A percentile compares a stretch with the other conserved stretches of the same genome.
Evolutionary conservation across 2,888 invertebrate species (phyloP).

Genomic region (Busseola fusca): DNA sequence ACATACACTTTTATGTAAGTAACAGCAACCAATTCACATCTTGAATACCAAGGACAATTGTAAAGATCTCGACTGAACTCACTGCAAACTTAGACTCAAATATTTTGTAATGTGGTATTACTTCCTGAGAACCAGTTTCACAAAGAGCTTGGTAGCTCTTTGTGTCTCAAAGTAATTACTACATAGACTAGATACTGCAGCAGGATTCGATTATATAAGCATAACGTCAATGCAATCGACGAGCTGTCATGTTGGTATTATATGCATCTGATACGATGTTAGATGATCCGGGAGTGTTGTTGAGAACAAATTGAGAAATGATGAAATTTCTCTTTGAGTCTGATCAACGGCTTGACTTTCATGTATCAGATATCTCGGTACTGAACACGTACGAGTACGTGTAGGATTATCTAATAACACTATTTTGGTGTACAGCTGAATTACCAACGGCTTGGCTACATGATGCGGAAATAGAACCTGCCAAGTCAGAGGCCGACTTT

Average conservation of each 20-base stretch:
- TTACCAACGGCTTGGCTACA: background rate
- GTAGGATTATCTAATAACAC: background rate
- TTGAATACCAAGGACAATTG: background rate
- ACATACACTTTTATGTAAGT: too few species aligned
- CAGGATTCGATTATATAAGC: background rate
- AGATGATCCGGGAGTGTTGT: background rate
- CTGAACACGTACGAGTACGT: background rate
- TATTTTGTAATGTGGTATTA: background rate
- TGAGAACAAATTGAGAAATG: constrained; percentile 20
- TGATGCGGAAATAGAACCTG: background rate
- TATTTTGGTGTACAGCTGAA: background rate
- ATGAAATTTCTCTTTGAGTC: constrained; percentile 5
- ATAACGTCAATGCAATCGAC: background rate
- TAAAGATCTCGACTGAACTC: too few species aligned
- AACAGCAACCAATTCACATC: too few species aligned
- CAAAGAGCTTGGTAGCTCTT: constrained; percentile 1
- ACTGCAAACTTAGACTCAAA: background rate
- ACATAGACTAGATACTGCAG: background rate
- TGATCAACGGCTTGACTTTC: background rate
- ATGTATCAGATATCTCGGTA: background rate
- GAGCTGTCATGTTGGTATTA: background rate
- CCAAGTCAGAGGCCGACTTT: background rate
- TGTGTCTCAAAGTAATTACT: too few species aligned
- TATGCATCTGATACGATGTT: background rate
- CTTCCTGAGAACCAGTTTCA: background rate